Conservation (phyloP, 2,113 vertebrate genomes). For the Chaenogobius annularis region DNA sequence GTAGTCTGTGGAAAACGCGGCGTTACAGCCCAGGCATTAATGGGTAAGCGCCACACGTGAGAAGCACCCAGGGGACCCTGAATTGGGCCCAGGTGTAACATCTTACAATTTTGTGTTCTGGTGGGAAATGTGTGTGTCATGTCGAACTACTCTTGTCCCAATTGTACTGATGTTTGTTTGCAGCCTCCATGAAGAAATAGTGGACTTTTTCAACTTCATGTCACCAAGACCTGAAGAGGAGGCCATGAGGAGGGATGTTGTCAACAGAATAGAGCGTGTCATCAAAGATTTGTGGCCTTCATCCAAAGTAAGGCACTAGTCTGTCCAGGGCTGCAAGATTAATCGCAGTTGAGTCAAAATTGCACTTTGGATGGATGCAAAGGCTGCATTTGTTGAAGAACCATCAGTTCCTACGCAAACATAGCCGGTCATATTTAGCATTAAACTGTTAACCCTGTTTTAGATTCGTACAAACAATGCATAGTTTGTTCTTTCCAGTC, state of each 20-base stretch:
- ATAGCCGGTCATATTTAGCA: too few relatives aligned
- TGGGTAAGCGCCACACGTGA: constrained; percentile 80
- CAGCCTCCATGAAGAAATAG: constrained; percentile 95
- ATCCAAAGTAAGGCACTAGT: constrained; percentile 82
- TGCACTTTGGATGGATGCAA: too few relatives aligned
- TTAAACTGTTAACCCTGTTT: too few relatives aligned
- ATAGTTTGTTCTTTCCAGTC: too few relatives aligned
- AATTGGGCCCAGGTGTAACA: not conserved
- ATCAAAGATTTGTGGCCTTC: constrained; percentile 96
- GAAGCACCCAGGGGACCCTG: not conserved
- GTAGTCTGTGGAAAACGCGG: constrained; percentile 90
- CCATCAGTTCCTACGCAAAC: too few relatives aligned
- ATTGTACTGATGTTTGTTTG: not conserved
- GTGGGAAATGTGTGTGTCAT: not conserved
- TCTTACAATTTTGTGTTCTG: not conserved
- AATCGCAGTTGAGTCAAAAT: too few relatives aligned
- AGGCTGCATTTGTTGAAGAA: too few relatives aligned
- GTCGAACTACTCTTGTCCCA: not conserved
- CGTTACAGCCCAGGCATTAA: constrained; percentile 89
- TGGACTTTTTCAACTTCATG: constrained; percentile 98
- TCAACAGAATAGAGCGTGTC: constrained; percentile 89
- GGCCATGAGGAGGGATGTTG: constrained; percentile 93
- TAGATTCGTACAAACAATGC: too few relatives aligned
- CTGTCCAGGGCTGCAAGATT: too few relatives aligned
- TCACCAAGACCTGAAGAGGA: constrained; percentile 94